Base-by-base conservation (phyloP, 64 coral and sea anemone species). In the Hydrozoanthus tunicans region DNA sequence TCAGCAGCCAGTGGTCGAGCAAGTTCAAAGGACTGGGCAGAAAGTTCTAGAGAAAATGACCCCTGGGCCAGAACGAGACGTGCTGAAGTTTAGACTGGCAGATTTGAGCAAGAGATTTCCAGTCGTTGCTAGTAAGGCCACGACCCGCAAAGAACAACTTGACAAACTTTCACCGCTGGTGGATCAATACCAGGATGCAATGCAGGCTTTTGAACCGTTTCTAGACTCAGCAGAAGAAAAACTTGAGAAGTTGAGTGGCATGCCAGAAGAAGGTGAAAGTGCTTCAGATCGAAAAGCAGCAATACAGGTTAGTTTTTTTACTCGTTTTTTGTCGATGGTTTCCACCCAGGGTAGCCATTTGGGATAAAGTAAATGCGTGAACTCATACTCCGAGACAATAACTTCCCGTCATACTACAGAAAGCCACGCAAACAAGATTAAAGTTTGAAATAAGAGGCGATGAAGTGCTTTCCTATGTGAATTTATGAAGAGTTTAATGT, bases 181-280 rank as follows among this genome's bases (percentile, higher is more conserved):
- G 6, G 92, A 90, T 65, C 92, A 93, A 52, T 97, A 97, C 83
- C 89, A 90, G 3, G 81, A 91, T 56, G 90, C 92, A 25, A 66
- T 94, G 24, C 80, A 92, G 59, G 78, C 55, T 13, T 94, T 97
- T 27, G 72, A 77, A 53, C 76, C 77, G n/a, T 97, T 94, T 80
- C 65, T 97, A 54, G 95, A 97, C 56, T 85, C 90, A 8, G 73
- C 95, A 62, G 95, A 97, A 14, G 92, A 97, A 1, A 97, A 92
- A 63, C 13, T 97, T 7, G 95, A 89, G 65, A 81, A 70, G 4
- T 69, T 97, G 32, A 94, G 91, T 64, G 60, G 12, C 60, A 80
- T 92, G 72, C 90, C 95, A 56, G 59, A 54, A 51, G 95, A 97
- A 24, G 84, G 91, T 13, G 95, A 94, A 64, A 79, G 77, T n/a